A percentile compares a stretch with the other conserved stretches of the same genome.
Conservation (phyloP, 2,888 invertebrate genomes). For the Agrilus biguttatus region DNA sequence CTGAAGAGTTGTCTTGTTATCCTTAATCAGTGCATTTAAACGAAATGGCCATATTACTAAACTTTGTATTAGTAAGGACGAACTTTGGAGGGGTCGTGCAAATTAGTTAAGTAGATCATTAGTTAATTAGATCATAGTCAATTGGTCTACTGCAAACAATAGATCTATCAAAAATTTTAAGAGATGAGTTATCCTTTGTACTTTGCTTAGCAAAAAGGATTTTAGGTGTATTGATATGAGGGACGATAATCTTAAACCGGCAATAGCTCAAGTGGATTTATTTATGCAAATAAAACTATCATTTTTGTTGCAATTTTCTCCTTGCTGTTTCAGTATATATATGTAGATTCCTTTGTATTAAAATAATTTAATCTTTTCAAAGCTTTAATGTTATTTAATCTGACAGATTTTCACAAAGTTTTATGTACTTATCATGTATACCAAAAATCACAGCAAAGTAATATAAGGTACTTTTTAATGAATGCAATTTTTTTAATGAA, state of each 20-base stretch:
- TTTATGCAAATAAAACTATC: conserved; percentile 4
- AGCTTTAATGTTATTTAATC: conserved; percentile 87
- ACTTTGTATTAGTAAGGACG: conserved; percentile 39
- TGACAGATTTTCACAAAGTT: conserved; percentile 89
- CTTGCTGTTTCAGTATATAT: conserved; percentile 76
- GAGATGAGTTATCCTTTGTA: conserved; percentile 93
- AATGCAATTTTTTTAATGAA: too few relatives aligned
- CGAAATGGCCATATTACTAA: conserved; percentile 17
- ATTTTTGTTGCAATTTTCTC: conserved; percentile 6
- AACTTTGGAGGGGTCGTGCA: conserved; percentile 82
- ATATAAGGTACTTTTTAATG: conserved; percentile 35
- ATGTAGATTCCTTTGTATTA: conserved; percentile 70
- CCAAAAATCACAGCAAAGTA: conserved; percentile 50
- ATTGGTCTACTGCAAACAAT: conserved; percentile 57
- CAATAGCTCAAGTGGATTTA: conserved; percentile 77
- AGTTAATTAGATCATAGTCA: conserved; percentile 82
- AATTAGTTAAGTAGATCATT: conserved; percentile 78
- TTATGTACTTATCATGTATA: conserved; percentile 79
- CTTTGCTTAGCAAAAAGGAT: conserved; percentile 74
- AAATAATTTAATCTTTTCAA: conserved; percentile 82
- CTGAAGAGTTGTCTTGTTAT: too few relatives aligned
- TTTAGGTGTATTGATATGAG: conserved; percentile 81
- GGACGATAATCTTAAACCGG: conserved; percentile 87
- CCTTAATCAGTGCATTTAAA: too few relatives aligned
- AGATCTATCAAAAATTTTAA: conserved; percentile 74